Evolutionary conservation across 2,888 invertebrate genomes (phyloP).

Genomic region (Dione juno): DNA sequence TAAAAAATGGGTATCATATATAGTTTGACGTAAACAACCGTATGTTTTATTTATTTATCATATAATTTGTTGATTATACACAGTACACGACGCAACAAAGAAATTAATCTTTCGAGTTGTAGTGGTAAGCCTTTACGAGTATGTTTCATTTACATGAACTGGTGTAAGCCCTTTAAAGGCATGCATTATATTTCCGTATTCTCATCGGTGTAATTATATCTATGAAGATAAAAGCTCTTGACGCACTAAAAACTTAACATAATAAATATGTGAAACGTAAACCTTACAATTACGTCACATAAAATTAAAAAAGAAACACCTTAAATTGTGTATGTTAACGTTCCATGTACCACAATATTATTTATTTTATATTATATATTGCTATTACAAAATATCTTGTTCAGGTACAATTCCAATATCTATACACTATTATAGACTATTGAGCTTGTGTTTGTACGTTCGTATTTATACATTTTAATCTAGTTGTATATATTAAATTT

Average conservation of each 20-base stretch:
- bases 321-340: no score
- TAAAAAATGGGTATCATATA: neutral
- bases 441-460: no score
- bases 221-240: constrained; percentile 31
- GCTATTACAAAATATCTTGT: no score
- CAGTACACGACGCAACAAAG: neutral
- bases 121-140: neutral
- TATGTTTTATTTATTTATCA: constrained; percentile 12
- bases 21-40: neutral
- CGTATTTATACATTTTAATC: no score
- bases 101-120: constrained; percentile 22
- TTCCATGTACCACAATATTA: no score
- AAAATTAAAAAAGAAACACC: neutral
- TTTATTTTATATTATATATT: no score
- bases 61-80: neutral
- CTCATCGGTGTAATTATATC: constrained; percentile 37
- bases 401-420: no score
- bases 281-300: neutral
- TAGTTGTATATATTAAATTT: no score
- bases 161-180: constrained; percentile 18
- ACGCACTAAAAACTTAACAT: constrained; percentile 6
- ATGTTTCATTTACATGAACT: constrained; percentile 25
- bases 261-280: neutral
- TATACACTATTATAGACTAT: no score
- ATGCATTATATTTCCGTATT: constrained; percentile 38